A percentile compares a stretch with the other conserved stretches of the same genome.
These are phyloP conservation scores for Leptatherina wallacei DNA, from an alignment of 2,797 vertebrate species.

Conservation along the genomic window DNA sequence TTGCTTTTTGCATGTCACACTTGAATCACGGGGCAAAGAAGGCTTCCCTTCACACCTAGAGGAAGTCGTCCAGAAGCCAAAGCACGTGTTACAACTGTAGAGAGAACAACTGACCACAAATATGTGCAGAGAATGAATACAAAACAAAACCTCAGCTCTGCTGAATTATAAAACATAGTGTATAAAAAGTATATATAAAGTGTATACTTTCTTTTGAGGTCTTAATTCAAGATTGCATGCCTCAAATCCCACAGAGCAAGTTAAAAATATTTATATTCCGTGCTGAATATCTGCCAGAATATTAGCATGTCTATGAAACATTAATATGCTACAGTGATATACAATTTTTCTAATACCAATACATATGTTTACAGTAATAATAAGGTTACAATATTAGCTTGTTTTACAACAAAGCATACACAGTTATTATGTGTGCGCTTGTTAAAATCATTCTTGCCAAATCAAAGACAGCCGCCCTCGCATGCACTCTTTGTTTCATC, in stretches of 20 bases:
- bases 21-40: conserved; percentile 66
- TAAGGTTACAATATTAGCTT: background rate
- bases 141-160: conserved; percentile 27
- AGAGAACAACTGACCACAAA: conserved; percentile 56
- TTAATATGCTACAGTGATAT: background rate
- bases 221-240: background rate
- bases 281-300: background rate
- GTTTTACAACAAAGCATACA: background rate
- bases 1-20: conserved; percentile 62
- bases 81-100: conserved; percentile 53
- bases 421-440: conserved; percentile 15
- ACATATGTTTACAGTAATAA: background rate
- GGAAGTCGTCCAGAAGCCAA: conserved; percentile 66
- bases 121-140: conserved; percentile 42
- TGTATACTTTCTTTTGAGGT: background rate
- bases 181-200: too few species aligned
- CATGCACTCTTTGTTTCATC: conserved; percentile 11
- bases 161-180: conserved; percentile 30
- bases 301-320: background rate
- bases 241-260: background rate
- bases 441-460: conserved; percentile 39
- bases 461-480: conserved; percentile 33
- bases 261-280: background rate
- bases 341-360: background rate
- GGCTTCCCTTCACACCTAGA: conserved; percentile 68